Percentiles rank a stretch among this genome's conserved stretches.
These are phyloP conservation scores for Amiota mariae DNA, from an alignment of 2,888 invertebrate genomes.

Conservation along the genomic window DNA sequence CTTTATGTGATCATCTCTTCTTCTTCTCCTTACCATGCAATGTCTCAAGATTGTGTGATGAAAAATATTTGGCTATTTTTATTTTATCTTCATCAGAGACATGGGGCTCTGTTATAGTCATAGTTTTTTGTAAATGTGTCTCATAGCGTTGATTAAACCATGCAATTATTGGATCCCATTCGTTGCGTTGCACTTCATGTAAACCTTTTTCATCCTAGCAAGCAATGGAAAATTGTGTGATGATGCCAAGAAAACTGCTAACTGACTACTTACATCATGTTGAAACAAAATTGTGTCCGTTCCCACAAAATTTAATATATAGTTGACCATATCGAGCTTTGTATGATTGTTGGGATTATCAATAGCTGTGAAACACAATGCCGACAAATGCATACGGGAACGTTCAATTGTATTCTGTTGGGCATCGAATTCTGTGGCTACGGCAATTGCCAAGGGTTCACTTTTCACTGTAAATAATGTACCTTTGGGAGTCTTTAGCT, in stretches of 20 bases:
- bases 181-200: conserved; percentile 81
- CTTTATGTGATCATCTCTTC: neutral
- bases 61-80: conserved; percentile 82
- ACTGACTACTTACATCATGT: conserved; percentile 78
- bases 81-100: conserved; percentile 80
- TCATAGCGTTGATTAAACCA: conserved; percentile 91
- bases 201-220: conserved; percentile 84
- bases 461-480: conserved; percentile 83
- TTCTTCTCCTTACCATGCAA: conserved; percentile 80
- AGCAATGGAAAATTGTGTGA: neutral
- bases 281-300: conserved; percentile 89
- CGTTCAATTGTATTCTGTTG: conserved; percentile 85
- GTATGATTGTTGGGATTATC: conserved; percentile 93
- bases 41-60: conserved; percentile 87
- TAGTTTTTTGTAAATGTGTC: conserved; percentile 82
- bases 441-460: conserved; percentile 92
- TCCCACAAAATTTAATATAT: conserved; percentile 85
- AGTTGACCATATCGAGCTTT: conserved; percentile 83
- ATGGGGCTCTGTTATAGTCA: conserved; percentile 81
- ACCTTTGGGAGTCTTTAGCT: conserved; percentile 92
- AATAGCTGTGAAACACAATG: conserved; percentile 89
- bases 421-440: conserved; percentile 95
- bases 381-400: conserved; percentile 93
- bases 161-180: conserved; percentile 92
- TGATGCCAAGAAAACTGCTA: neutral